Conservation (phyloP, 2,888 invertebrate species). For the Agriopis leucophaearia region DNA sequence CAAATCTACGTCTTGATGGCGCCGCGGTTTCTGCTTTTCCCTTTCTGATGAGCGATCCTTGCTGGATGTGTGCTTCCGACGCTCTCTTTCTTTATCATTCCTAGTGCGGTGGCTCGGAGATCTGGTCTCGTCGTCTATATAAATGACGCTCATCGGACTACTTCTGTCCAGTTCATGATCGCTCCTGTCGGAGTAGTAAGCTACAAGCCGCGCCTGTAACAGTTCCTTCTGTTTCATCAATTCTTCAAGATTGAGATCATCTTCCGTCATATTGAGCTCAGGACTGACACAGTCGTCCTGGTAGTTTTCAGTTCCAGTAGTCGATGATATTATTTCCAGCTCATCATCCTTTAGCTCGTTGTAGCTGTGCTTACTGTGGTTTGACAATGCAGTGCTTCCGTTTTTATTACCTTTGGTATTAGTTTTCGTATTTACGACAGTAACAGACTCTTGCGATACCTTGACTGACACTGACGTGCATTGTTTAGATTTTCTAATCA, state of each 20-base stretch:
- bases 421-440: conserved; percentile 26
- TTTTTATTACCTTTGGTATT: conserved; percentile 59
- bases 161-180: conserved; percentile 75
- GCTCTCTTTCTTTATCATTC: conserved; percentile 68
- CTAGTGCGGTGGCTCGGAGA: conserved; percentile 76
- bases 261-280: conserved; percentile 92
- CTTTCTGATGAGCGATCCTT: conserved; percentile 66
- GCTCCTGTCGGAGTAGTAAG: conserved; percentile 90
- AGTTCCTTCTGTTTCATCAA: conserved; percentile 95
- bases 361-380: conserved; percentile 31
- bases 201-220: conserved; percentile 92
- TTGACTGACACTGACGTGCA: conserved; percentile 55
- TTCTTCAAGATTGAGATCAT: conserved; percentile 95
- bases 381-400: conserved; percentile 53
- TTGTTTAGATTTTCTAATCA: conserved; percentile 73
- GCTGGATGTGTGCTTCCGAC: conserved; percentile 74
- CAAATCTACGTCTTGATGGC: conserved; percentile 73
- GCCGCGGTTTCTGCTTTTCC: conserved; percentile 64
- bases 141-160: conserved; percentile 77
- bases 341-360: conserved; percentile 57
- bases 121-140: conserved; percentile 63
- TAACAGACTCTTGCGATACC: conserved; percentile 53
- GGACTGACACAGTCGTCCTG: conserved; percentile 90
- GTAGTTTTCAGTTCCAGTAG: conserved; percentile 88
- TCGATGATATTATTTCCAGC: conserved; percentile 89